Base-by-base conservation (phyloP, 2,113 vertebrate species). In the Alosa alosa region DNA sequence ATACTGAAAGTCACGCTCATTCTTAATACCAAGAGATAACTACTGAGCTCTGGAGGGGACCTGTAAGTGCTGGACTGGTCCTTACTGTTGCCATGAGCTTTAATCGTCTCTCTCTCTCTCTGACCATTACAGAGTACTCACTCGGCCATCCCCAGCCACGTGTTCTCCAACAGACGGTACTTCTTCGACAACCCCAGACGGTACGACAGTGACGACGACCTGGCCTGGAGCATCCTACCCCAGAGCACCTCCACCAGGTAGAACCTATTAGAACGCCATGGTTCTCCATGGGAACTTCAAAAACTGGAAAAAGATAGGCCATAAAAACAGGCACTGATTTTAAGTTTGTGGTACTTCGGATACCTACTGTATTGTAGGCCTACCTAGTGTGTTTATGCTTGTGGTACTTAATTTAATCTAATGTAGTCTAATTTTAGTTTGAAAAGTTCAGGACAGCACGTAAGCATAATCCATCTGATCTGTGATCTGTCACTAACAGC, bases 151-250 rank as follows among this genome's bases (percentile, higher is more conserved):
- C 96, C 97, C 0, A 96, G 96, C 89, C 97, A 97, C 0, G 95
- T 96, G 86, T 99, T 98, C 94, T 96, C 95, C 25, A 95, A 96
- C 81, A 94, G 97, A 83, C 96, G 96, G 18, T 99, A 99, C 50
- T 99, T 99, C 94, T 99, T 99, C 64, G 98, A 99, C 94, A 99
- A 99, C 91, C 98, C 98, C 31, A 95, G 97, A 64, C 96, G 98
- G 86, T 99, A 99, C 0, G 98, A 99, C 93, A 99, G 98, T 0
- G 98, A 99, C 1, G 98, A 99, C 0, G 97, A 99, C 82, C 94
- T 99, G 31, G 97, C 97, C 0, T 99, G 98, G 98, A 97, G 96
- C 81, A 95, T 96, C 68, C 96, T 97, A 86, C 97, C 97, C 17
- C 97, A 96, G 90, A 96, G 96, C 84, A 92, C 96, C 81, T 97